These are phyloP conservation scores for Aphrophora alni DNA, from an alignment of 2,888 invertebrate genomes.

Conservation along the genomic window DNA sequence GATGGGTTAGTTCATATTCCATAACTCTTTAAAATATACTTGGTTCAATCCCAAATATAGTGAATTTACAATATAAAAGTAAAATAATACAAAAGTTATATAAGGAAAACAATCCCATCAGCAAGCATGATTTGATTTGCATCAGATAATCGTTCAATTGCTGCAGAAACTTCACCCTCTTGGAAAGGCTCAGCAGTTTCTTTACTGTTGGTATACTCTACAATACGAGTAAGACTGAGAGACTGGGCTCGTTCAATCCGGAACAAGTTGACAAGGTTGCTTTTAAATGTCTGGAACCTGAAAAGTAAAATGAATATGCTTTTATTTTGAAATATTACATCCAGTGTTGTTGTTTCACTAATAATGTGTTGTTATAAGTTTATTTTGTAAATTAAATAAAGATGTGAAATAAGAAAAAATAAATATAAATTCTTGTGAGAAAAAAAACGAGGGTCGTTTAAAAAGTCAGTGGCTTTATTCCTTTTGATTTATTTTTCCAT, in stretches of 20 bases:
- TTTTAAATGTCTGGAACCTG: conserved; percentile 73
- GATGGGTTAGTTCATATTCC: too few species aligned
- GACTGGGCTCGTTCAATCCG: conserved; percentile 78
- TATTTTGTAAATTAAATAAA: too few species aligned
- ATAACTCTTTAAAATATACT: too few species aligned
- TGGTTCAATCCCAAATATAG: too few species aligned
- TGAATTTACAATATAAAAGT: background rate
- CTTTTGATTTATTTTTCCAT: too few species aligned
- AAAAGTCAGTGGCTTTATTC: too few species aligned
- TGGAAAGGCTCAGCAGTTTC: conserved; percentile 66
- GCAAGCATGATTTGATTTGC: conserved; percentile 93
- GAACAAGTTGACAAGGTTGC: conserved; percentile 76
- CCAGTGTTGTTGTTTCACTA: too few species aligned
- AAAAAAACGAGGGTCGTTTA: too few species aligned
- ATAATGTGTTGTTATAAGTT: too few species aligned
- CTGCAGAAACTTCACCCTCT: conserved; percentile 75
- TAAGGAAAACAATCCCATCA: conserved; percentile 82
- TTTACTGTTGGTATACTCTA: conserved; percentile 69
- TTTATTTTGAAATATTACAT: background rate
- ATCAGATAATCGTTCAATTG: conserved; percentile 82
- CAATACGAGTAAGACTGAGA: conserved; percentile 70
- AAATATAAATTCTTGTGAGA: too few species aligned
- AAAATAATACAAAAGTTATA: conserved; percentile 60
- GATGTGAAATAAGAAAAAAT: too few species aligned
- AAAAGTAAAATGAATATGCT: conserved; percentile 34